Evolutionary conservation across 2,113 vertebrate genomes (phyloP).

Genomic region (Panthera tigris): DNA sequence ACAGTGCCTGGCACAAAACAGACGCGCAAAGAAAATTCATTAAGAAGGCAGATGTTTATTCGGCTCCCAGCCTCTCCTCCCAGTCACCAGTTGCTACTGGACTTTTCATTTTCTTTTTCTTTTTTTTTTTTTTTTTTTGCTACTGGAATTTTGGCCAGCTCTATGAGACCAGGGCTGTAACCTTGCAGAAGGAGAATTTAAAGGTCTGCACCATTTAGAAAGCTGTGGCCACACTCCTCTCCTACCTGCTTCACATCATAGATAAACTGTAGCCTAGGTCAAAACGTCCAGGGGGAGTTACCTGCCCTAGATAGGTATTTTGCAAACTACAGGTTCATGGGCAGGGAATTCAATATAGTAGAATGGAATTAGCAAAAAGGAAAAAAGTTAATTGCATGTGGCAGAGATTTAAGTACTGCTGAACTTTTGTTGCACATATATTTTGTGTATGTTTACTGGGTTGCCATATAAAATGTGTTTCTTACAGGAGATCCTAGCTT

Average conservation of each 20-base stretch:
- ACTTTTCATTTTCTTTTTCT: too few species aligned
- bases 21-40: not conserved
- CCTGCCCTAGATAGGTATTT: constrained; percentile 20
- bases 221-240: not conserved
- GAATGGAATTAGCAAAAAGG: not conserved
- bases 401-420: not conserved
- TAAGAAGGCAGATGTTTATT: not conserved
- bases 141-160: not conserved
- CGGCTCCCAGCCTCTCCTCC: not conserved
- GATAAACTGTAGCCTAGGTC: not conserved
- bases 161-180: not conserved
- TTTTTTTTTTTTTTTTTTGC: not conserved
- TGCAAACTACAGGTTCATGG: not conserved
- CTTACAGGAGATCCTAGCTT: not conserved
- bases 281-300: not conserved
- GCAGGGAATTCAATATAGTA: not conserved
- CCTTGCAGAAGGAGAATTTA: not conserved
- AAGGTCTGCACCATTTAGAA: not conserved
- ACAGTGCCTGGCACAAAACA: not conserved
- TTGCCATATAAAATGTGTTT: not conserved
- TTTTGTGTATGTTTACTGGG: not conserved
- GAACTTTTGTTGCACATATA: not conserved
- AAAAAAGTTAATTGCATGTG: not conserved
- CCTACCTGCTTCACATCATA: not conserved
- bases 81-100: not conserved